Conservation (phyloP, 2,888 invertebrate genomes). For the Hypomecis atomaria region DNA sequence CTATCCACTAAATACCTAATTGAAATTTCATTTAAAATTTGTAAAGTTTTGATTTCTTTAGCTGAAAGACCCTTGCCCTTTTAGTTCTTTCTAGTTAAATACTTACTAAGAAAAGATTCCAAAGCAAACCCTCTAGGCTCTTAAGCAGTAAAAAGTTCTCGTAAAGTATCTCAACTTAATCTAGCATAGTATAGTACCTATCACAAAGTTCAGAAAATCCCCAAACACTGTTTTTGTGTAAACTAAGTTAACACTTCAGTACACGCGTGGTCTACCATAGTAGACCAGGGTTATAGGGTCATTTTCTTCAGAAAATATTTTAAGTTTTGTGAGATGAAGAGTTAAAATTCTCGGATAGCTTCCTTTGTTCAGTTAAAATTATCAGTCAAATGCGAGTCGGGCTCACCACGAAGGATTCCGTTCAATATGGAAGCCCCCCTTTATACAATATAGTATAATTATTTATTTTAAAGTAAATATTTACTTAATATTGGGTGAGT, state of each 20-base stretch:
- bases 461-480: no score
- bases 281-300: no score
- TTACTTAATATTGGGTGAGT: no score
- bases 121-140: constrained; percentile 1
- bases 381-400: no score
- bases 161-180: constrained; percentile 4
- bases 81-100: background rate
- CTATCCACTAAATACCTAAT: background rate
- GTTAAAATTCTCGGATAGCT: no score
- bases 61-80: background rate
- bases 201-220: constrained; percentile 13
- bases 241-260: constrained; percentile 10
- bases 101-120: background rate
- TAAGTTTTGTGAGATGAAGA: no score
- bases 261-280: background rate
- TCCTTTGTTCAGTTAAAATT: no score
- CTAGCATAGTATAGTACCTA: background rate
- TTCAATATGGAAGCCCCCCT: no score
- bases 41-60: background rate
- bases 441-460: no score
- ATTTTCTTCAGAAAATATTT: no score
- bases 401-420: no score
- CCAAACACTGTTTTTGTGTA: constrained; percentile 10
- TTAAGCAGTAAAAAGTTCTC: constrained; percentile 5
- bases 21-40: background rate